These are phyloP conservation scores for Actinostola sp. DNA, from an alignment of 92 coral and sea anemone genomes.

Conservation along the genomic window DNA sequence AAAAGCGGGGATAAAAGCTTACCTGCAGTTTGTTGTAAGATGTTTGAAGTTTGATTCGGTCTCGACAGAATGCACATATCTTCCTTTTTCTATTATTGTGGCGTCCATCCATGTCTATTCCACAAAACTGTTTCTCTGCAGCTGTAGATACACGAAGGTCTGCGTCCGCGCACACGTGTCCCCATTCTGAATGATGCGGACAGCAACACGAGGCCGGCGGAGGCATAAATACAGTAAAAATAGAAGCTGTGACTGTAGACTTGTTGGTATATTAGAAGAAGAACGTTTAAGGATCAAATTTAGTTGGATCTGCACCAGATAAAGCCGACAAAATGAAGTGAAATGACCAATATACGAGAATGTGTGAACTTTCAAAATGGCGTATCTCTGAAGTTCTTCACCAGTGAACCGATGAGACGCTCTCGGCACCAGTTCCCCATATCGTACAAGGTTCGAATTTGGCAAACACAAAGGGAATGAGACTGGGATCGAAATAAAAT, in stretches of 20 bases:
- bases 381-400: neutral
- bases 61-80: constrained; percentile 27
- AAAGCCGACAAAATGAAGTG: neutral
- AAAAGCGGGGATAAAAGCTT: too few species aligned
- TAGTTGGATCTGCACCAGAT: too few species aligned
- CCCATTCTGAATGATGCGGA: constrained; percentile 37
- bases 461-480: constrained; percentile 4
- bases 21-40: too few species aligned
- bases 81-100: constrained; percentile 31
- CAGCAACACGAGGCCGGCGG: constrained; percentile 25
- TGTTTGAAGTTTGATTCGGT: neutral
- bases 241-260: too few species aligned
- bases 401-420: neutral
- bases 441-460: too few species aligned
- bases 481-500: neutral
- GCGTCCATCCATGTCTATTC: constrained; percentile 20
- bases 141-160: constrained; percentile 30
- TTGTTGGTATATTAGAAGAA: too few species aligned
- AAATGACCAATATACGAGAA: neutral
- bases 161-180: constrained; percentile 20
- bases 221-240: constrained; percentile 7
- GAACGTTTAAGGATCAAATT: neutral
- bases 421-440: constrained; percentile 6
- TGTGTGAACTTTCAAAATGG: neutral
- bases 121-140: constrained; percentile 20